Conservation (phyloP, 1,140 invertebrate genomes). For the Eueides isabella region DNA sequence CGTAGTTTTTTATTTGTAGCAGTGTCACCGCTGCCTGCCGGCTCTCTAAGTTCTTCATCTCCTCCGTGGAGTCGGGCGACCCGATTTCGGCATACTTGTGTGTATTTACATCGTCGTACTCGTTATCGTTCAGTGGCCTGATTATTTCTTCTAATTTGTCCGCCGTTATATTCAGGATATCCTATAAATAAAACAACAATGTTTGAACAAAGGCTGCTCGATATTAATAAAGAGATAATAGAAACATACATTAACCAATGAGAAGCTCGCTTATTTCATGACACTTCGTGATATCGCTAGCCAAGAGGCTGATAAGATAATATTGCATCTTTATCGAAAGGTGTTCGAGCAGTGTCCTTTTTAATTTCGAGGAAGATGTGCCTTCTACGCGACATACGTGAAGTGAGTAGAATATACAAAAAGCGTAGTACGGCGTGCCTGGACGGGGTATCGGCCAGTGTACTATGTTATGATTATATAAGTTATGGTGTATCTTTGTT, state of each 20-base stretch:
- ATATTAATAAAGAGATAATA: conserved; percentile 66
- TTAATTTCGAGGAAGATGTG: conserved; percentile 69
- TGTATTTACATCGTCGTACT: conserved; percentile 64
- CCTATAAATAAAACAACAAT: conserved; percentile 74
- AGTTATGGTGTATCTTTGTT: conserved; percentile 48
- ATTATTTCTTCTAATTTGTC: conserved; percentile 80
- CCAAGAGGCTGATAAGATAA: conserved; percentile 74
- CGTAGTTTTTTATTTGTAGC: conserved; percentile 80
- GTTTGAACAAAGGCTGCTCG: conserved; percentile 54
- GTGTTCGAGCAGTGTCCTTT: conserved; percentile 66
- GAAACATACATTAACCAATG: conserved; percentile 69
- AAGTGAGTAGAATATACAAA: conserved; percentile 58
- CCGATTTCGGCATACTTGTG: conserved; percentile 73
- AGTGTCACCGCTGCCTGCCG: conserved; percentile 79
- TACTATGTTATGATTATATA: conserved; percentile 19
- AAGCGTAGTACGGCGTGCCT: neutral
- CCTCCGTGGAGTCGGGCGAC: conserved; percentile 79
- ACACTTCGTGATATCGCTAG: conserved; percentile 69
- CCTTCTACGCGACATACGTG: conserved; percentile 46
- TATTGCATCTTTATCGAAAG: conserved; percentile 57
- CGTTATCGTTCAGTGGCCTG: conserved; percentile 69
- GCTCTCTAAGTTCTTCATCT: conserved; percentile 81
- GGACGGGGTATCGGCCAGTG: conserved; percentile 10
- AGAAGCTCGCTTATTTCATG: conserved; percentile 62
- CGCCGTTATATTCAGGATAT: conserved; percentile 75